Evolutionary conservation across 2,888 invertebrate genomes (phyloP).

Genomic region (Amphimallon solstitiale): DNA sequence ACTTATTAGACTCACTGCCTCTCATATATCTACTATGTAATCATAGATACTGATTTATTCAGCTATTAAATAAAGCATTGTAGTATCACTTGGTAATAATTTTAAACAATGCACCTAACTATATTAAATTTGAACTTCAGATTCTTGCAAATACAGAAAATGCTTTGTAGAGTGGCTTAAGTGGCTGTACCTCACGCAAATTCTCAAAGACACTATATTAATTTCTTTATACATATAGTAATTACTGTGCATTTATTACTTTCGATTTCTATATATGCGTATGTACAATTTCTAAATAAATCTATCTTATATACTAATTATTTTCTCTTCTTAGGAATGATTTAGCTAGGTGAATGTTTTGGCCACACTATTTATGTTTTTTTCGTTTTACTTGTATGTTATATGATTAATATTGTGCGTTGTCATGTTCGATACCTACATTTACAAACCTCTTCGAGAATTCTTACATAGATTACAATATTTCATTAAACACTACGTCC

Average conservation of each 20-base stretch:
- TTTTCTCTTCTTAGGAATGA: slow-evolving; percentile 2
- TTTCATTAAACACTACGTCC: background rate
- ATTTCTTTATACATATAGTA: too few relatives aligned
- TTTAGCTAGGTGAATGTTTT: slow-evolving; percentile 16
- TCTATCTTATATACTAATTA: slow-evolving; percentile 20
- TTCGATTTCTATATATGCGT: background rate
- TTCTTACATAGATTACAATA: background rate
- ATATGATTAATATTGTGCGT: slow-evolving; percentile 18
- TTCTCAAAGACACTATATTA: too few relatives aligned
- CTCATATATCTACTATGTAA: too few relatives aligned
- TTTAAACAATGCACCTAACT: too few relatives aligned
- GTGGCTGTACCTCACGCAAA: too few relatives aligned
- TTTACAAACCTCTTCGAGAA: slow-evolving; percentile 23
- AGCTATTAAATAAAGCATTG: too few relatives aligned
- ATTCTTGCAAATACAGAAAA: too few relatives aligned
- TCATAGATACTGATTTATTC: too few relatives aligned
- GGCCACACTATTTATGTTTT: slow-evolving; percentile 6
- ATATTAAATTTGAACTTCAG: too few relatives aligned
- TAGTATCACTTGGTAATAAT: too few relatives aligned
- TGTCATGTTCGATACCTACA: slow-evolving; percentile 3
- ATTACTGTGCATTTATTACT: slow-evolving; percentile 7
- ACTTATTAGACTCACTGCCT: too few relatives aligned
- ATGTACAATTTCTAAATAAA: slow-evolving; percentile 20
- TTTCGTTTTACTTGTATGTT: background rate
- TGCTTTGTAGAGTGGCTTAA: too few relatives aligned